phyloP scores from a whole-genome alignment of 2,888 invertebrate species.

The Galerucella pusilla region DNA sequence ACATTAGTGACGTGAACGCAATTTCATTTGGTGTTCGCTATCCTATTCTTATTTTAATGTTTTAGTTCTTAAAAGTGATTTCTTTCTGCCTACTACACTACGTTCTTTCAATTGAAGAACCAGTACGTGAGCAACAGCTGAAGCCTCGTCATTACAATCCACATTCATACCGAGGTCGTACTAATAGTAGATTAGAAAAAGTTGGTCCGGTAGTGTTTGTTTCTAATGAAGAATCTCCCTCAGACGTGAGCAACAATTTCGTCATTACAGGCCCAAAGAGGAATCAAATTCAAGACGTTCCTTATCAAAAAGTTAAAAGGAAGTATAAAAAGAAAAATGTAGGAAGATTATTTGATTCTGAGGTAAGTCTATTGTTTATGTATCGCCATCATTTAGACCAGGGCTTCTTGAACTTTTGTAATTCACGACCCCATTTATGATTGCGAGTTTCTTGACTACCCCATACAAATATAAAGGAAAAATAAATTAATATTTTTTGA shows the following conservation, averaged over 20 bases:
- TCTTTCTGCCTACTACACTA: conserved; percentile 36
- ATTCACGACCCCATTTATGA: no score
- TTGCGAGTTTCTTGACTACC: no score
- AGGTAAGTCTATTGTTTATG: conserved; percentile 34
- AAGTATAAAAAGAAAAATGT: conserved; percentile 53
- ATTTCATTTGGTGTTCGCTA: no score
- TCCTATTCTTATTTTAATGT: not conserved
- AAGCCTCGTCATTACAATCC: conserved; percentile 64
- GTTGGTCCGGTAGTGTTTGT: conserved; percentile 52
- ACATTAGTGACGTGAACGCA: no score
- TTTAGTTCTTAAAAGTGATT: conserved; percentile 27
- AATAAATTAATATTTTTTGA: no score
- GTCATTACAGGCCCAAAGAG: conserved; percentile 37
- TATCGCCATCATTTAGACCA: not conserved
- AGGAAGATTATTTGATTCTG: conserved; percentile 47
- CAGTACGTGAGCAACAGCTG: conserved; percentile 59
- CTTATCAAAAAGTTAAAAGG: conserved; percentile 55
- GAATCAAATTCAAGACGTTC: conserved; percentile 53
- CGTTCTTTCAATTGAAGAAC: conserved; percentile 48
- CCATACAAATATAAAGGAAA: no score
- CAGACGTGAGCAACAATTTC: conserved; percentile 37
- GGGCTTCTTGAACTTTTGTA: no score
- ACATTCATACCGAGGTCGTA: conserved; percentile 58
- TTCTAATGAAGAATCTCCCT: conserved; percentile 40
- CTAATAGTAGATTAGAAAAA: conserved; percentile 2